Evolutionary conservation across 2,888 invertebrate species (phyloP).

Genomic region (Tipula lateralis): DNA sequence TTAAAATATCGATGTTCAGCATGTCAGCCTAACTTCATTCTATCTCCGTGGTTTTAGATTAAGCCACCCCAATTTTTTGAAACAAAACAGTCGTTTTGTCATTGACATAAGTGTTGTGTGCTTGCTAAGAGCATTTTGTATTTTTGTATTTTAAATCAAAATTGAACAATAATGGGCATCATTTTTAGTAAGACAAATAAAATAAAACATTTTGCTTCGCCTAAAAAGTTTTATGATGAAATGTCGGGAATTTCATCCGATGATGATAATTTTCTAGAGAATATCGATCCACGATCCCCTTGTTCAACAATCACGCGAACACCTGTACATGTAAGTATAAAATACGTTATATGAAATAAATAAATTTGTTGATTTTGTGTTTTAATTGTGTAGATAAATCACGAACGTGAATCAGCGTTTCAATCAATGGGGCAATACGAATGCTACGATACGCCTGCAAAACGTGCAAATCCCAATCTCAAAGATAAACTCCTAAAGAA

Average conservation of each 20-base stretch:
- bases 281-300: neutral
- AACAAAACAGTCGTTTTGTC: neutral
- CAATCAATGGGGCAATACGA: neutral
- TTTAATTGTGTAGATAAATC: neutral
- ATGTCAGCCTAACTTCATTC: neutral
- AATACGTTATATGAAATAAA: neutral
- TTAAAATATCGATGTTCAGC: neutral
- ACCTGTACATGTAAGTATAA: neutral
- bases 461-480: slow-evolving; percentile 43
- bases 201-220: neutral
- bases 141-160: neutral
- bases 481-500: slow-evolving; percentile 42
- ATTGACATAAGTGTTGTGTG: neutral
- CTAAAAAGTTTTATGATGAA: slow-evolving; percentile 20
- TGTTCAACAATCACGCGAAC: neutral
- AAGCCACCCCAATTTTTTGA: neutral
- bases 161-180: neutral
- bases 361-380: neutral
- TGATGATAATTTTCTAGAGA: slow-evolving; percentile 20
- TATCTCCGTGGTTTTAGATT: neutral
- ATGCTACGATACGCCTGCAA: neutral
- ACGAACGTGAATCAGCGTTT: neutral
- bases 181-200: slow-evolving; percentile 15
- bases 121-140: neutral
- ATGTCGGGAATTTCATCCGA: neutral